Evolutionary conservation across 64 coral and sea anemone species (phyloP), one percentile per base, ranked within the genome.

Genomic region (Montipora cactus): DNA sequence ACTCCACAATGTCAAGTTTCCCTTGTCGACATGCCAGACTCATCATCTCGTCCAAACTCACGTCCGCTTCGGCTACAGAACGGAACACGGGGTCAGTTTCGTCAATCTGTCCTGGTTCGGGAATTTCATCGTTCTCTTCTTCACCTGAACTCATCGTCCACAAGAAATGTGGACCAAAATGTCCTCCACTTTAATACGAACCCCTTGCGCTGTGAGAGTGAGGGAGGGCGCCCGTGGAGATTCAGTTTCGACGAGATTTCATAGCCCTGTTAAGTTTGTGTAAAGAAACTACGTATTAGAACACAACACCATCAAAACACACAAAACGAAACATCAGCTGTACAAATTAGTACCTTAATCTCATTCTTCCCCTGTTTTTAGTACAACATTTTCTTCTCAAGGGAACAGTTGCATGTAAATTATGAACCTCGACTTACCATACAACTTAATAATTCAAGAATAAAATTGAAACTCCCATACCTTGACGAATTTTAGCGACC

Each of bases 21-120:
- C 98, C 98, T 81, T 99, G 98, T 44, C 98, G 95, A 94, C 98
- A 99, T 22, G 98, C 98, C 37, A 99, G 79, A 89, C 98, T 99
- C 98, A 99, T 99, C 98, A 99, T 99, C 87, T 99, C 98, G 69
- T 99, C 98, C 89, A 99, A 93, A 78, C 98, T 99, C 16, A 99
- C 98, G 81, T 99, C 98, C 79, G 98, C 95, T 68, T 99, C 98
- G 48, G 96, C 96, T 15, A 97, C 96, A 11, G 96, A 95, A 78
- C 96, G 96, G 72, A 97, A 94, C 57, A 97, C 96, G 12, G 96
- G 93, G 77, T 97, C 96, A 23, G 96, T 76, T 85, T 97, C 96
- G 46, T 92, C 93, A 67, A 97, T 92, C 22, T 69, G 89, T 51
- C 87, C 89, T 76, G 90, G 87, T 95, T 97, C 96, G 46, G 94